phyloP scores from a whole-genome alignment of 2,113 vertebrate genomes.

The Camelus dromedarius region DNA sequence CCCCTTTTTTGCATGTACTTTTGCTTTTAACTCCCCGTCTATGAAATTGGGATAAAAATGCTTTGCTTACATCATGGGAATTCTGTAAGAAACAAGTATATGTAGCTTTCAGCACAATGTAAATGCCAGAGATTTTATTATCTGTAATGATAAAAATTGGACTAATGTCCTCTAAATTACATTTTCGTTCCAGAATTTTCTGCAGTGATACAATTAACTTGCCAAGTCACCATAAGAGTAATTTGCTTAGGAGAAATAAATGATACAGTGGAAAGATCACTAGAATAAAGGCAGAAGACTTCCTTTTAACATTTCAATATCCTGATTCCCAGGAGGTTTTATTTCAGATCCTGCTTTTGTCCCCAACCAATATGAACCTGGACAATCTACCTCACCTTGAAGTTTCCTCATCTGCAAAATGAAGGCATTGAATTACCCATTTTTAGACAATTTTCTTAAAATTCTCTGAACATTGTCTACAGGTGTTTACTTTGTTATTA shows the following conservation, averaged over 20 bases:
- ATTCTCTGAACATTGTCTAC: neutral
- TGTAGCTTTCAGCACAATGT: neutral
- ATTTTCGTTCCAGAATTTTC: neutral
- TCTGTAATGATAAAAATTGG: neutral
- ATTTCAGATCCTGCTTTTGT: neutral
- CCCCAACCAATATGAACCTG: neutral
- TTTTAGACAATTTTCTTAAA: neutral
- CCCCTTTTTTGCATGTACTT: neutral
- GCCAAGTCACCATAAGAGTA: neutral
- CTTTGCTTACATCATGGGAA: neutral
- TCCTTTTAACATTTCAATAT: neutral
- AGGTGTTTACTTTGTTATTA: neutral
- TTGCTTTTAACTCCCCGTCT: neutral
- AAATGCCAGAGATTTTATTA: neutral
- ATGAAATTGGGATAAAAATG: neutral
- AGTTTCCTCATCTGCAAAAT: neutral
- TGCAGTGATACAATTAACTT: conserved; percentile 2
- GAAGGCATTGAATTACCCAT: neutral
- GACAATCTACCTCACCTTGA: neutral
- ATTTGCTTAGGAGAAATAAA: conserved; percentile 16
- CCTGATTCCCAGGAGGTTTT: neutral
- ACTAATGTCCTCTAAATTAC: neutral
- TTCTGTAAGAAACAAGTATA: conserved; percentile 14
- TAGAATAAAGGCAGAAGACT: neutral
- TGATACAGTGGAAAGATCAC: neutral